Conservation (phyloP, 2,113 vertebrate genomes). For the Leucopsar rothschildi region DNA sequence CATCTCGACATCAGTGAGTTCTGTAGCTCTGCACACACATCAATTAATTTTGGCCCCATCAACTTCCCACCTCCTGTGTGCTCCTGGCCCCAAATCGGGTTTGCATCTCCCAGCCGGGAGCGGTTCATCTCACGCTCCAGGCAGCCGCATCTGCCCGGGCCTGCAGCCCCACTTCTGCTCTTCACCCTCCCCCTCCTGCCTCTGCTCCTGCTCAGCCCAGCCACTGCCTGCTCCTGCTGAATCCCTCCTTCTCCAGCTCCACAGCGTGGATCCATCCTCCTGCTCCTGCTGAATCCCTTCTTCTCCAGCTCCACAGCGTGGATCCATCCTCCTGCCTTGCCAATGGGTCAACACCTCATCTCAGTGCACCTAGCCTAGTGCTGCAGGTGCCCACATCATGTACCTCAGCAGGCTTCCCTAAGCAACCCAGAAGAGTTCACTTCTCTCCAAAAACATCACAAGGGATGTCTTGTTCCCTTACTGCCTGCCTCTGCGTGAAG, state of each 20-base stretch:
- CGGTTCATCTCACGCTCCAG: neutral
- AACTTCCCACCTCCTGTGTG: slow-evolving; percentile 32
- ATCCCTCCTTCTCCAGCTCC: neutral
- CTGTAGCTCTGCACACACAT: neutral
- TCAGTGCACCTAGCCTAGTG: too few species aligned
- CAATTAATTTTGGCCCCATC: slow-evolving; percentile 61
- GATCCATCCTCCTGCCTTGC: neutral
- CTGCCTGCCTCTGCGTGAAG: rapidly evolving
- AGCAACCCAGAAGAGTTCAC: neutral
- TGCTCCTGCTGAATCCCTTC: neutral
- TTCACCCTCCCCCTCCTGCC: slow-evolving; percentile 40
- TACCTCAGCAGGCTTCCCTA: neutral
- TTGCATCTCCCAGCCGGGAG: slow-evolving; percentile 33
- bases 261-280: rapidly evolving
- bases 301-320: rapidly evolving
- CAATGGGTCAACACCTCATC: rapidly evolving
- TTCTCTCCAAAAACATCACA: neutral
- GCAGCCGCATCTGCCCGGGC: slow-evolving; percentile 42
- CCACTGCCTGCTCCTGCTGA: neutral
- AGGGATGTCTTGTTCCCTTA: neutral
- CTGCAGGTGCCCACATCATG: neutral
- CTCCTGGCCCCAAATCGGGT: neutral
- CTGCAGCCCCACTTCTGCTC: slow-evolving; percentile 31
- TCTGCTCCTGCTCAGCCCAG: neutral
- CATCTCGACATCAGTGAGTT: slow-evolving; percentile 24